Percentiles rank a stretch among this genome's conserved stretches.
Evolutionary conservation across 1,140 invertebrate genomes (phyloP).

Genomic region (Drosophila parabipectinata): DNA sequence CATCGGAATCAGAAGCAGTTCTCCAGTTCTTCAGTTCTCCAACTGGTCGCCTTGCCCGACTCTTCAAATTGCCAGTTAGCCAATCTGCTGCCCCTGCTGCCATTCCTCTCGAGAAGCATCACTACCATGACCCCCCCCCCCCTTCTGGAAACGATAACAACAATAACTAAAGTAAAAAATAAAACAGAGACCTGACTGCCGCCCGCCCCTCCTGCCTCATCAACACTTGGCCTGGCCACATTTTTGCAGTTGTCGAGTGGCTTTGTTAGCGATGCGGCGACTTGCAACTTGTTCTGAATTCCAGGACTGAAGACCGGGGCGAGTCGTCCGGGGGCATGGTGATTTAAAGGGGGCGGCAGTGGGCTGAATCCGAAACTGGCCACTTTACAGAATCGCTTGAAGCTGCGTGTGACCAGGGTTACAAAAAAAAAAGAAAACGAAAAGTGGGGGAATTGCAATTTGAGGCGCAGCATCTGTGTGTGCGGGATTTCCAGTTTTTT

Average conservation of each 20-base stretch:
- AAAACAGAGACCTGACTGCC: constrained; percentile 5
- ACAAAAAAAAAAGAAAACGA: constrained; percentile 29
- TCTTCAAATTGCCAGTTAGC: constrained; percentile 69
- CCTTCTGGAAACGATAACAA: constrained; percentile 6
- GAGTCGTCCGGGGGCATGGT: constrained; percentile 14
- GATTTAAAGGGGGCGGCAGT: constrained; percentile 8
- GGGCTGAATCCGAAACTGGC: constrained; percentile 40
- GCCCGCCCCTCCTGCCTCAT: constrained; percentile 18
- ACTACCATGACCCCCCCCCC: not conserved
- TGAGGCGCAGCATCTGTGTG: constrained; percentile 38
- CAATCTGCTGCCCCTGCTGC: constrained; percentile 26
- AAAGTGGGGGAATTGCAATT: constrained; percentile 36
- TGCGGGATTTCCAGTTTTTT: constrained; percentile 43
- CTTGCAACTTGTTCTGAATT: constrained; percentile 63
- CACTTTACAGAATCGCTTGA: constrained; percentile 30
- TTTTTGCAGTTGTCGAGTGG: constrained; percentile 77
- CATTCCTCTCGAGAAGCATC: constrained; percentile 11
- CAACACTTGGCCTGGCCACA: constrained; percentile 50
- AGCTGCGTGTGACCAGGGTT: constrained; percentile 37
- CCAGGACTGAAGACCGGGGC: constrained; percentile 3
- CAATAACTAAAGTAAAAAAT: constrained; percentile 7
- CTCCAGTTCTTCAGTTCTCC: constrained; percentile 7
- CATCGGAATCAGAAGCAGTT: constrained; percentile 35
- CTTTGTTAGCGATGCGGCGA: constrained; percentile 65
- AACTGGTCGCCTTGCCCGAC: constrained; percentile 41